These are phyloP conservation scores for Pedetes capensis DNA, from an alignment of 2,113 vertebrate species.

Conservation along the genomic window DNA sequence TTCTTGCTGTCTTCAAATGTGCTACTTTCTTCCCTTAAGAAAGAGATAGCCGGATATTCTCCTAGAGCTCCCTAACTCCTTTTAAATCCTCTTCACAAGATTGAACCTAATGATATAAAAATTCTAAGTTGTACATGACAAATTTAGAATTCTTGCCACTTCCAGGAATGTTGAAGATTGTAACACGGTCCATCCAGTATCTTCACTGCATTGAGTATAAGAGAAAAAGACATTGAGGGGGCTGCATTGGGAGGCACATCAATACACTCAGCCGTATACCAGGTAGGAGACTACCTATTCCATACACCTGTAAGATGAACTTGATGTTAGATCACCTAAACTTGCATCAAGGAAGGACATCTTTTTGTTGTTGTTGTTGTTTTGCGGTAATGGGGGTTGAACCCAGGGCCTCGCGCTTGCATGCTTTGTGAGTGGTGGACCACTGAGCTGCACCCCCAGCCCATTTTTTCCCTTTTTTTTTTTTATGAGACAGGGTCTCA, in stretches of 20 bases:
- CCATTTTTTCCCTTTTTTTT: too few relatives aligned
- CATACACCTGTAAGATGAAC: neutral
- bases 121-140: neutral
- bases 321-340: neutral
- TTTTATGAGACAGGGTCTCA: too few relatives aligned
- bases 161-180: neutral
- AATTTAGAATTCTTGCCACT: neutral
- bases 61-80: neutral
- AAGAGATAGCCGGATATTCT: neutral
- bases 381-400: too few relatives aligned
- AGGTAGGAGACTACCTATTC: neutral
- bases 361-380: too few relatives aligned
- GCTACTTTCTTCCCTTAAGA: neutral
- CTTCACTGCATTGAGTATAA: neutral
- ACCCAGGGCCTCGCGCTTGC: too few relatives aligned
- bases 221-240: neutral
- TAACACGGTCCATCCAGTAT: neutral
- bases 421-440: too few relatives aligned
- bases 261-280: rapidly evolving
- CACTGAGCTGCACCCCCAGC: too few relatives aligned
- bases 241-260: neutral
- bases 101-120: neutral
- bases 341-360: neutral
- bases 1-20: neutral
- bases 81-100: neutral